phyloP scores from a whole-genome alignment of 2,888 invertebrate species.

The Holacanthella duospinosa region DNA sequence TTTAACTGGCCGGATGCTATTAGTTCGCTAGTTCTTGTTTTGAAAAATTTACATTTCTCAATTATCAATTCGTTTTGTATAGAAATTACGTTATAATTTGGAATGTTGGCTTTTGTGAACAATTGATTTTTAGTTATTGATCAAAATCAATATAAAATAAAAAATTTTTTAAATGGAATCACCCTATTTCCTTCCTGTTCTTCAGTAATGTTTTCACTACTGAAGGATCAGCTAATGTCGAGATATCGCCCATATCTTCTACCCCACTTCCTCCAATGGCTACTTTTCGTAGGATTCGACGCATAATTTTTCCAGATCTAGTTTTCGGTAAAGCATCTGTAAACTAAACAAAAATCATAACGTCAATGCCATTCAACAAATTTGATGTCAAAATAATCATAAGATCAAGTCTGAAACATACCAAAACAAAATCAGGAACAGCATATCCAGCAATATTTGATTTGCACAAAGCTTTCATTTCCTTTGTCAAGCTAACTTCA shows the following conservation, averaged over 20 bases:
- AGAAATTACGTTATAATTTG: too few species aligned
- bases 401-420: too few species aligned
- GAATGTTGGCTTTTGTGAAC: too few species aligned
- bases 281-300: slow-evolving; percentile 45
- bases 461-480: slow-evolving; percentile 40
- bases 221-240: slow-evolving; percentile 47
- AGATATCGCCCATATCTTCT: slow-evolving; percentile 46
- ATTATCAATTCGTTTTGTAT: too few species aligned
- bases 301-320: slow-evolving; percentile 47
- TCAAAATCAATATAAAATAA: too few species aligned
- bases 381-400: too few species aligned
- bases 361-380: too few species aligned
- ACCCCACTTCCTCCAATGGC: slow-evolving; percentile 40
- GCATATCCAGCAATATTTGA: slow-evolving; percentile 44
- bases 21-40: too few species aligned
- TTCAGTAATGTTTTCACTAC: slow-evolving; percentile 41
- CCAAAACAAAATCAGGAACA: slow-evolving; percentile 45
- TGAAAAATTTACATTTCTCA: too few species aligned
- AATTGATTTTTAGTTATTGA: too few species aligned
- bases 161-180: too few species aligned
- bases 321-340: slow-evolving; percentile 43
- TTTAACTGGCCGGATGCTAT: too few species aligned
- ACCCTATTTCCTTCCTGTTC: slow-evolving; percentile 13
- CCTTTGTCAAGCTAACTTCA: slow-evolving; percentile 28
- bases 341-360: slow-evolving; percentile 22